These are phyloP conservation scores for Neodiprion lecontei DNA, from an alignment of 1,140 invertebrate species.

Conservation along the genomic window DNA sequence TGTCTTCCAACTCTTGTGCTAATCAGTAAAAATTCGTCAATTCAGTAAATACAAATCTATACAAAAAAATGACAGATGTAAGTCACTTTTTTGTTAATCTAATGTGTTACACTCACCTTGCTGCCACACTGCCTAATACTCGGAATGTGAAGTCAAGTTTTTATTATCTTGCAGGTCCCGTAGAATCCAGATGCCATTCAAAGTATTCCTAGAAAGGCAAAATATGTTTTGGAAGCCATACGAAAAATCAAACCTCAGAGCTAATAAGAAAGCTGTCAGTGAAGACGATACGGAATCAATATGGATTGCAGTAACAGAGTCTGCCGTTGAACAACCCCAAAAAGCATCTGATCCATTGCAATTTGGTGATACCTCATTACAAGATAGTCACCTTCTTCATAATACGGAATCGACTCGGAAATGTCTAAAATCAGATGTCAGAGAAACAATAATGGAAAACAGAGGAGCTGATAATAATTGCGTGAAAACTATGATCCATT, in stretches of 20 bases:
- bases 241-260: conserved; percentile 25
- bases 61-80: too few relatives aligned
- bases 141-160: conserved; percentile 45
- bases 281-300: conserved; percentile 30
- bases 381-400: neutral
- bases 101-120: neutral
- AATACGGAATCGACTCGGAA: neutral
- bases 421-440: neutral
- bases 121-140: neutral
- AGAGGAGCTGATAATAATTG: conserved; percentile 3
- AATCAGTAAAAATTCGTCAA: too few relatives aligned
- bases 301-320: conserved; percentile 34
- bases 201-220: conserved; percentile 44
- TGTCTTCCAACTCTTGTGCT: too few relatives aligned
- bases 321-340: conserved; percentile 14
- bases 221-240: conserved; percentile 42
- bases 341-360: conserved; percentile 9
- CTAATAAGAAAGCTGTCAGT: conserved; percentile 25
- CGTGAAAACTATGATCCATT: neutral
- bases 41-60: too few relatives aligned
- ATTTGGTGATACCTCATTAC: conserved; percentile 15
- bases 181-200: conserved; percentile 45
- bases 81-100: neutral
- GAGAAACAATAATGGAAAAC: conserved; percentile 11
- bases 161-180: conserved; percentile 55